These are phyloP conservation scores for Podarcis raffonei DNA, from an alignment of 2,113 vertebrate genomes.

Conservation along the genomic window DNA sequence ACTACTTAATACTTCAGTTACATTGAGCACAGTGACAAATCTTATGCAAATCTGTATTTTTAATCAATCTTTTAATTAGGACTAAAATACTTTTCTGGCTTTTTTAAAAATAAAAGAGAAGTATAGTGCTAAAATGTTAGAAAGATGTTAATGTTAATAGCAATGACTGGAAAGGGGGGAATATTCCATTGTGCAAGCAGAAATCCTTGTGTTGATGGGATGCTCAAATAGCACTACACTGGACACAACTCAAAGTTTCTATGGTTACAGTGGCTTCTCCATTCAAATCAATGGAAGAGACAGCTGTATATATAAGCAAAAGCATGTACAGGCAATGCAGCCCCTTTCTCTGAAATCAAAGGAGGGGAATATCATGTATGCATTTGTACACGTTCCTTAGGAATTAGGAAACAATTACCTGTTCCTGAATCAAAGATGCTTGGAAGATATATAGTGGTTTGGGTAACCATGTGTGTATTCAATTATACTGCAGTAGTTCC, in stretches of 20 bases:
- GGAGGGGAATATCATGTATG: not conserved
- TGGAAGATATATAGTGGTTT: not conserved
- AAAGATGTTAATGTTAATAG: not conserved
- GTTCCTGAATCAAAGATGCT: not conserved
- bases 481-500: not conserved
- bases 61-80: not conserved
- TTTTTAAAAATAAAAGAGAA: not conserved
- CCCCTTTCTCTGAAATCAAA: not conserved
- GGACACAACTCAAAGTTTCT: not conserved
- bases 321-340: not conserved
- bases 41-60: not conserved
- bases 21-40: not conserved
- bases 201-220: not conserved
- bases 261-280: not conserved
- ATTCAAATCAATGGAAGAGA: not conserved
- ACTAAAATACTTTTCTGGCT: not conserved
- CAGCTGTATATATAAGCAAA: not conserved
- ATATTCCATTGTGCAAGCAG: too few species aligned
- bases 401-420: not conserved
- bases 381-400: not conserved
- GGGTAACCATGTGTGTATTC: not conserved
- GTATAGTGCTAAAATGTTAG: not conserved
- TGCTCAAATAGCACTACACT: not conserved
- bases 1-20: not conserved
- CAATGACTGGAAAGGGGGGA: too few species aligned